Evolutionary conservation across 1,140 invertebrate species (phyloP), one percentile per base, ranked within the genome.

Genomic region (Apis florea): DNA sequence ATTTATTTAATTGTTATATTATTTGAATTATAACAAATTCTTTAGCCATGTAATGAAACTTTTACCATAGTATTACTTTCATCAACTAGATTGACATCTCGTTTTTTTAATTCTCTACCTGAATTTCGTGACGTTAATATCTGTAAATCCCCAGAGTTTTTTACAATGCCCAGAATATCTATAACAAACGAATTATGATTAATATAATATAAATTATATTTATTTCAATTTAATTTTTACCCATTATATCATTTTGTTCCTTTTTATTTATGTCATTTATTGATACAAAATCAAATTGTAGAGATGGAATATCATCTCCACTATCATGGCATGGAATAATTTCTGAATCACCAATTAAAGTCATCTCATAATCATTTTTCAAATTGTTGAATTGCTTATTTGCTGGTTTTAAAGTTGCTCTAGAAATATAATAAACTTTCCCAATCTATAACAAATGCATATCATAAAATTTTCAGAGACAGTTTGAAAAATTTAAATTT

Each of bases 331-430:
- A 98, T 70, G 95, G 95, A 58, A 96, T 94, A 12, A 99, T 95
- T 85, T 96, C 94, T 0, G 97, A 97, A 54, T 99, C 97, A 26
- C 94, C 93, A n/a, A 94, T 96, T 87, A 99, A 96, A 0, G 97
- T 97, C 96, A 99, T 97, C 91, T 99, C 99, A 91, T 99, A 99
- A 91, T 99, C 98, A 93, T 99, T 98, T 68, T 98, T 97, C 17
- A 99, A 91, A 63, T 93, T 95, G 21, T 95, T 95, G 90, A 96
- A 99, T 89, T 98, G 95, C 92, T 98, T 99, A 92, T 99, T 99
- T 1, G 98, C 98, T 24, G 97, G 95, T 93, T 99, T 99, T 13
- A 99, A 90, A 31, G 94, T 91, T 75, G 96, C 97, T 84, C 96
- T 96, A 47, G 96, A 97, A 56, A 99, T 96, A 88, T 96, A 99